Base-by-base conservation (phyloP, 2,797 vertebrate species). In the Tokudaia muenninki region DNA sequence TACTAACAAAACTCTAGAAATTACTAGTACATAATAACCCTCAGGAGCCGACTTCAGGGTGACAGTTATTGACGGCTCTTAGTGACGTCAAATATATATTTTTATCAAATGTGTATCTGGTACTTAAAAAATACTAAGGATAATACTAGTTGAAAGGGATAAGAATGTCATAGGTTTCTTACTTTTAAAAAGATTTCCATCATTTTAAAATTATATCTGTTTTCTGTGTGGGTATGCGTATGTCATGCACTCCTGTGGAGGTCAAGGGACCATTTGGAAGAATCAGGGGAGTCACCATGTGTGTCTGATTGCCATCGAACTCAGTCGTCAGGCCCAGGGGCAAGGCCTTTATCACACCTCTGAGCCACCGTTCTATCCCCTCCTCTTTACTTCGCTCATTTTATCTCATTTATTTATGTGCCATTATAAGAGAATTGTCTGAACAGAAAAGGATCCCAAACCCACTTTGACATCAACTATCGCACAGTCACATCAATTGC, bases 91-190 rank as follows among this genome's bases (percentile, higher is more conserved):
- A 89, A 90, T 50, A 31, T 78, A 82, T 57, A 74, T 26, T 47
- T 47, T 55, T 77, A 50, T 55, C 65, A 90, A n/a, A 80, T 24
- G 22, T 47, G 77, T 50, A 65, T 21, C 44, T 50, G 21, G 24
- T 75, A 65, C 12, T 93, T 94, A 83, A 91, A n/a, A 94, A 93
- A 78, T 41, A 29, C 37, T 55, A 44, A 82, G 79, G 26, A 63
- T 65, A 55, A 83, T 9, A 74, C 31, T 44, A 82, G 81, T 6
- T 81, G 72, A 93, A 91, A 0, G 24, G 63, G 55, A 88, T 52
- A 67, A 65, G 7, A 65, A 52, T 70, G 47, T 19, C 41, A 13
- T 13, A 37, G 34, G 24, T 19, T 22, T 67, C 70, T 90, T 47
- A 31, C 5, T 59, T 50, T 65, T 78, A 47, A 21, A 44, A 31